phyloP scores from a whole-genome alignment of 2,113 vertebrate genomes.

The Ornithorhynchus anatinus region DNA sequence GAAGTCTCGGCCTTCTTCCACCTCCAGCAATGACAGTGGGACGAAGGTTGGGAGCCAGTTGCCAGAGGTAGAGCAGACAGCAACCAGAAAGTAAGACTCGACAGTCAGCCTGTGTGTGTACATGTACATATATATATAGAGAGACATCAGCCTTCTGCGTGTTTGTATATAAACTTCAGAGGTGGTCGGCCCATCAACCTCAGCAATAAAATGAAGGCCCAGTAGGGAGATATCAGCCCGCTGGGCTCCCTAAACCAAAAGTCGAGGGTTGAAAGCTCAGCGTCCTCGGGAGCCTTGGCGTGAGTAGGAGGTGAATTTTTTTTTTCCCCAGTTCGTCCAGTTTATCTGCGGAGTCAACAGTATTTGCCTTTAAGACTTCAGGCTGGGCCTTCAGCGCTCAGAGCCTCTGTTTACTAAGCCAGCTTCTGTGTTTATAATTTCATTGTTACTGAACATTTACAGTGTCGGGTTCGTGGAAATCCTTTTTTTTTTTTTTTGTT shows the following conservation, averaged over 20 bases:
- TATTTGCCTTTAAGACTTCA: conserved; percentile 26
- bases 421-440: conserved; percentile 61
- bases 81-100: conserved; percentile 80
- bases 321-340: not conserved
- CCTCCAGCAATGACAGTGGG: conserved; percentile 88
- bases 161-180: conserved; percentile 54
- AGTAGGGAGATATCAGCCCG: not conserved
- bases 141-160: conserved; percentile 39
- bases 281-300: not conserved
- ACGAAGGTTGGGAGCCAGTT: conserved; percentile 74
- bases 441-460: conserved; percentile 60
- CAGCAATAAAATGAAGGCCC: conserved; percentile 2
- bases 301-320: not conserved
- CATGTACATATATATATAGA: conserved; percentile 50
- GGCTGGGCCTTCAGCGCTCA: conserved; percentile 51
- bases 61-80: conserved; percentile 77
- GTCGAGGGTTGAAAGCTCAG: not conserved
- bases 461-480: conserved; percentile 46
- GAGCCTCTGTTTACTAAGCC: conserved; percentile 57
- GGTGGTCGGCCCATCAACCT: conserved; percentile 36
- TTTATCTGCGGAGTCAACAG: conserved; percentile 15
- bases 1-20: conserved; percentile 82
- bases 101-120: conserved; percentile 25
- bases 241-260: not conserved
- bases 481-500: too few relatives aligned